These are phyloP conservation scores for Epistrophe eligans DNA, from an alignment of 2,888 invertebrate species.

Conservation along the genomic window DNA sequence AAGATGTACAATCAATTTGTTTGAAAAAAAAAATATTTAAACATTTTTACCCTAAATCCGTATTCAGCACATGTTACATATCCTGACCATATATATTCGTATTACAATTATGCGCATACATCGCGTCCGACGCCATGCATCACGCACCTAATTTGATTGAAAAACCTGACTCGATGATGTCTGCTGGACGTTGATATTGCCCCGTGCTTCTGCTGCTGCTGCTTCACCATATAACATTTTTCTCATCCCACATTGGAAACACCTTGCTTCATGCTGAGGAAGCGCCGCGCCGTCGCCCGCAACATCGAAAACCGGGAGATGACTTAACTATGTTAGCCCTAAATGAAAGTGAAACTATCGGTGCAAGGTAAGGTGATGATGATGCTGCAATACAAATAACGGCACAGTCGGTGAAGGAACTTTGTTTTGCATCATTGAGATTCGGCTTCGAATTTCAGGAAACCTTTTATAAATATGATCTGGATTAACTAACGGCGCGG, in stretches of 20 bases:
- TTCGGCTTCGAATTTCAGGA: conserved; percentile 67
- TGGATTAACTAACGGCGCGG: background rate
- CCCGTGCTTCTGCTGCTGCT: background rate
- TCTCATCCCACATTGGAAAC: conserved; percentile 3
- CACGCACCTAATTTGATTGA: conserved; percentile 28
- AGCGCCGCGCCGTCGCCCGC: background rate
- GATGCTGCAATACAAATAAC: conserved; percentile 40
- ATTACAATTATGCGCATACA: conserved; percentile 5
- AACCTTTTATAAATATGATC: conserved; percentile 64
- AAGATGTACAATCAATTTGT: background rate
- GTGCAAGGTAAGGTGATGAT: background rate
- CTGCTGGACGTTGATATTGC: background rate
- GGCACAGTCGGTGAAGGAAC: conserved; percentile 41
- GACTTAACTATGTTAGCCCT: conserved; percentile 48
- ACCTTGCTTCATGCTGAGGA: background rate
- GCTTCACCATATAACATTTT: background rate
- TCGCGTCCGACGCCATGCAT: conserved; percentile 23
- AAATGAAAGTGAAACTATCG: conserved; percentile 70
- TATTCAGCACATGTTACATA: conserved; percentile 11
- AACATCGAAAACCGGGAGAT: background rate
- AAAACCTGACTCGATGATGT: conserved; percentile 29
- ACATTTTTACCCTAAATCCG: conserved; percentile 3
- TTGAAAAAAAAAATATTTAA: background rate
- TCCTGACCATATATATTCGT: conserved; percentile 38
- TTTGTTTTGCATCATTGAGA: conserved; percentile 46